A percentile compares a stretch with the other conserved stretches of the same genome.
Conservation (phyloP, 2,888 invertebrate species). For the Lepidochrysops patricia region DNA sequence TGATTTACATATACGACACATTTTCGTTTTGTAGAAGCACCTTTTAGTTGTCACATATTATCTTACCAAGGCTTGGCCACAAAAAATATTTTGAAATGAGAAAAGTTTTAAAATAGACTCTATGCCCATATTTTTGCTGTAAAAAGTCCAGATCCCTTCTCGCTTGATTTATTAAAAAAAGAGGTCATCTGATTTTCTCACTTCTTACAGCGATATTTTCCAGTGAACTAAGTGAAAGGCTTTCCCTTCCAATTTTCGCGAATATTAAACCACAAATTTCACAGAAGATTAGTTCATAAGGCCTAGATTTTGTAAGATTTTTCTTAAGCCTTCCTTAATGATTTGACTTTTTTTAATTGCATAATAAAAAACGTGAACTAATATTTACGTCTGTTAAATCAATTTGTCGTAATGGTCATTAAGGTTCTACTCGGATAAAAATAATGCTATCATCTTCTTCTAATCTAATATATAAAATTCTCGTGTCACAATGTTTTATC, state of each 20-base stretch:
- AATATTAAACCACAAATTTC: neutral
- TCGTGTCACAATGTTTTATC: no score
- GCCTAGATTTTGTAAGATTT: neutral
- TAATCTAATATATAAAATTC: no score
- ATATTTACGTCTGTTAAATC: no score
- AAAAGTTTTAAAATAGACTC: neutral
- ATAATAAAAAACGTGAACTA: neutral
- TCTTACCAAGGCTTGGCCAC: neutral
- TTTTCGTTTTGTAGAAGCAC: no score
- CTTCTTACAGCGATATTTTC: neutral
- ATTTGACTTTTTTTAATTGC: neutral
- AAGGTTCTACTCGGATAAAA: no score
- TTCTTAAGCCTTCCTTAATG: neutral
- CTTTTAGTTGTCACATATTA: no score
- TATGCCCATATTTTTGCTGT: neutral
- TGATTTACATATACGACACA: no score
- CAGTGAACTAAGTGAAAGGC: constrained; percentile 9
- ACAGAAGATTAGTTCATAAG: neutral
- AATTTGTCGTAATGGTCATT: no score
- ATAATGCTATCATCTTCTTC: no score
- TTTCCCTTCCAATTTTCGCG: neutral
- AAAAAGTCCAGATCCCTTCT: neutral
- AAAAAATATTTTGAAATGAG: neutral
- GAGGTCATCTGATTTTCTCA: constrained; percentile 7
- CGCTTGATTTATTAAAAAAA: constrained; percentile 4